Conservation (phyloP, 2,113 vertebrate genomes). For the Vombatus ursinus region DNA sequence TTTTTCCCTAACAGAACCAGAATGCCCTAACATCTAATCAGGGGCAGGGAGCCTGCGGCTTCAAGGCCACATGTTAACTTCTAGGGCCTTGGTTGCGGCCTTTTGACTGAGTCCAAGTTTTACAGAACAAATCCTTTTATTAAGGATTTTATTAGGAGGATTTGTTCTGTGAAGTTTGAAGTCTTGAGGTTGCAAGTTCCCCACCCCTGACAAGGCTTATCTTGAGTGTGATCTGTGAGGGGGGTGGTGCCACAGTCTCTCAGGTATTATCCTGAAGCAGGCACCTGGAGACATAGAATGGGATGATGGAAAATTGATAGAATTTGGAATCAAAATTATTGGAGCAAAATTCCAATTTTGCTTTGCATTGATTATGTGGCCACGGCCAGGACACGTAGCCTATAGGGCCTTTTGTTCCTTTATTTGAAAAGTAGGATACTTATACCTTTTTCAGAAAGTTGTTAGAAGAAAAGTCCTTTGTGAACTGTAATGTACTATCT, state of each 20-base stretch:
- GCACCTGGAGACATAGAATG: not conserved
- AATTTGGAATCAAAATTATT: not conserved
- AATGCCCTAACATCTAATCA: too few relatives aligned
- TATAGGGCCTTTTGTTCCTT: not conserved
- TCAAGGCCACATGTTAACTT: too few relatives aligned
- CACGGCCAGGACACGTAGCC: not conserved
- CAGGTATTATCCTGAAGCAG: not conserved
- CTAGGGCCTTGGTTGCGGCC: too few relatives aligned
- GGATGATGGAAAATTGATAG: not conserved
- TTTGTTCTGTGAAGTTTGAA: too few relatives aligned
- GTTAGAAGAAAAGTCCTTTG: not conserved
- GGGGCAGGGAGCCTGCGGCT: too few relatives aligned
- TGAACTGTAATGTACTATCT: not conserved
- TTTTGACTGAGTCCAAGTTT: too few relatives aligned
- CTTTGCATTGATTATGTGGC: not conserved
- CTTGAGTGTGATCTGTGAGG: not conserved
- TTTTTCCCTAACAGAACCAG: too few relatives aligned
- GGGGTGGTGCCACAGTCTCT: not conserved
- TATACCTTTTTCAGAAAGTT: not conserved
- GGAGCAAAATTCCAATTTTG: not conserved
- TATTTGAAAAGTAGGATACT: not conserved
- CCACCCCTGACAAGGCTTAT: not conserved
- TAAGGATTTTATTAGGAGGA: too few relatives aligned
- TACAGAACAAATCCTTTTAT: too few relatives aligned
- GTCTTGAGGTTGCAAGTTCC: too few relatives aligned